These are phyloP conservation scores for Catocala fraxini DNA, from an alignment of 2,888 invertebrate species.

Conservation along the genomic window DNA sequence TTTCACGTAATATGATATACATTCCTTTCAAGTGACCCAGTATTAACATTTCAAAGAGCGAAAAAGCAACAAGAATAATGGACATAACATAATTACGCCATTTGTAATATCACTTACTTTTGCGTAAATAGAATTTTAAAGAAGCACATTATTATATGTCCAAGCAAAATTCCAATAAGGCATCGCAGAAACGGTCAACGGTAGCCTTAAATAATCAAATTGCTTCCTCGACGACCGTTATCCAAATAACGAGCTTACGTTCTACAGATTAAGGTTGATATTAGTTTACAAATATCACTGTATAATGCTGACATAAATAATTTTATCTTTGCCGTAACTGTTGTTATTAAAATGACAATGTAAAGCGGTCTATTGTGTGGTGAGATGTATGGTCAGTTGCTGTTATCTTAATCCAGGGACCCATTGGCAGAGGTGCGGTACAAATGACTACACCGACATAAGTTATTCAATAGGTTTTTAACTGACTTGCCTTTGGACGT, in stretches of 20 bases:
- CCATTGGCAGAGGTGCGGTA: conserved; percentile 11
- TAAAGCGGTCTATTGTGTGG: conserved; percentile 39
- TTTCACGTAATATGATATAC: no score
- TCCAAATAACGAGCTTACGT: conserved; percentile 15
- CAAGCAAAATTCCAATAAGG: conserved; percentile 2
- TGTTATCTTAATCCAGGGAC: conserved; percentile 18
- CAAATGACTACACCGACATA: conserved; percentile 32
- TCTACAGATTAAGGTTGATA: conserved; percentile 7
- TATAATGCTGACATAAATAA: conserved; percentile 36
- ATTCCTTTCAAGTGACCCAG: no score
- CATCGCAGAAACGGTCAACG: conserved; percentile 7
- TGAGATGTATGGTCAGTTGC: conserved; percentile 27
- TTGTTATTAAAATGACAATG: conserved; percentile 43
- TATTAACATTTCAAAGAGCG: no score
- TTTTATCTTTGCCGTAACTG: conserved; percentile 36
- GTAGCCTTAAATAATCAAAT: conserved; percentile 40
- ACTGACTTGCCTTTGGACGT: conserved; percentile 19
- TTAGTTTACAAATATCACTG: conserved; percentile 10
- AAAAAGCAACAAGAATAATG: no score
- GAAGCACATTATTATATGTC: background rate
- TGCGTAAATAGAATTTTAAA: conserved; percentile 1
- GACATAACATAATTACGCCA: no score
- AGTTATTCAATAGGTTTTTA: conserved; percentile 29
- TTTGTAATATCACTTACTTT: background rate
- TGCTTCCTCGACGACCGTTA: conserved; percentile 13